Evolutionary conservation across 92 coral and sea anemone species (phyloP).

Genomic region (Porites cylindrica): DNA sequence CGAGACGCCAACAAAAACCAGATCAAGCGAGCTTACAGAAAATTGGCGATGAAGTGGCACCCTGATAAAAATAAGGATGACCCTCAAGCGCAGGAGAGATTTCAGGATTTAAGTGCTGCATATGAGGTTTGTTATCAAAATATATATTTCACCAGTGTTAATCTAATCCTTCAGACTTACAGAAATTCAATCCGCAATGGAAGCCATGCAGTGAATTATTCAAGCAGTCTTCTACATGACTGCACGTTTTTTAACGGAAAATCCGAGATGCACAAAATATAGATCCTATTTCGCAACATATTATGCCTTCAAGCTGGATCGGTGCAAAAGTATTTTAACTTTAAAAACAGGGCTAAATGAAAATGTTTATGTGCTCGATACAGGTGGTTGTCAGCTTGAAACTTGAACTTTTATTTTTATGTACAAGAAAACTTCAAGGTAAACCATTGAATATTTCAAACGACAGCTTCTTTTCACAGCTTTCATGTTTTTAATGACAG

Average conservation of each 20-base stretch:
- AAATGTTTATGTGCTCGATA: neutral
- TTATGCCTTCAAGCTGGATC: neutral
- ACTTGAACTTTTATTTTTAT: neutral
- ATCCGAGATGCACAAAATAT: neutral
- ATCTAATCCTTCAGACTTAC: neutral
- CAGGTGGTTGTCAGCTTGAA: neutral
- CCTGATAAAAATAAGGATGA: slow-evolving; percentile 98
- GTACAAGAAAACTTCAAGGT: neutral
- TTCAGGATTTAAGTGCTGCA: slow-evolving; percentile 96
- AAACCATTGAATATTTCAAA: neutral
- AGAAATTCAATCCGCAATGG: neutral
- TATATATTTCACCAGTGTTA: neutral
- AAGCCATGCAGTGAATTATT: neutral
- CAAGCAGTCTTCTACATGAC: neutral
- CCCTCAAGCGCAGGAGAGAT: slow-evolving; percentile 95
- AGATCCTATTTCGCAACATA: neutral
- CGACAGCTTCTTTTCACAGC: neutral
- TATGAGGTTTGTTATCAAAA: slow-evolving; percentile 87
- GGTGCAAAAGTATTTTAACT: neutral
- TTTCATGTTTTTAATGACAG: neutral
- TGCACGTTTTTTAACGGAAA: neutral
- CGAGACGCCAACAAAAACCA: slow-evolving; percentile 97
- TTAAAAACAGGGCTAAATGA: neutral
- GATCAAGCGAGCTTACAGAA: slow-evolving; percentile 98
- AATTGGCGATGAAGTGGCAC: slow-evolving; percentile 99